Base-by-base conservation (phyloP, 64 coral and sea anemone genomes). In the Orbicella faveolata region DNA sequence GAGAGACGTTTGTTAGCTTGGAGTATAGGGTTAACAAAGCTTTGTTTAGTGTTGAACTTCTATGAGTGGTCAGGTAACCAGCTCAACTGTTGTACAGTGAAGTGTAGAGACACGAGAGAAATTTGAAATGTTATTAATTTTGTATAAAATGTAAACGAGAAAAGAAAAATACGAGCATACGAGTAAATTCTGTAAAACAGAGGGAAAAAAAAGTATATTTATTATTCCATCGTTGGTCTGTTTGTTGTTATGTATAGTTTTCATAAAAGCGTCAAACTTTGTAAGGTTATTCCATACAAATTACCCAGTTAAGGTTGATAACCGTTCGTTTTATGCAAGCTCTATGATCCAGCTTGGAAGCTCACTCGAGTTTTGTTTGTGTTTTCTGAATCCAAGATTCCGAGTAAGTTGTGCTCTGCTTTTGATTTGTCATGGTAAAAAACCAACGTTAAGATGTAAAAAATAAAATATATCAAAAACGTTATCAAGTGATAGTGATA, bases 151-250 rank as follows among this genome's bases (percentile, higher is more conserved):
- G 67, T 85, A 53, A 73, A 26, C 37, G 63, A 85, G 82, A 85
- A 85, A 52, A 53, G 82, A 83, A 85, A 83, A 85, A 48, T 48
- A 82, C 37, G 61, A 48, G 21, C 65, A 85, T 85, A 68, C 61
- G 23, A 73, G 63, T 85, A 85, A 85, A 70, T 85, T 85, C 82
- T 85, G 82, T 85, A 85, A 85, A 85, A 53, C 82, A 85, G 82
- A 85, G 82, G 44, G 30, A 30, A 85, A 68, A 25, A 67, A 70
- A 70, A 85, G 82, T 85, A 85, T 85, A 85, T 85, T 85, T 85
- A 85, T 85, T 85, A 85, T 85, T 73, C 21, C 82, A 65, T 70
- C 21, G 64, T n/a, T 73, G 82, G 82, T 73, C 44, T 85, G 18
- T 72, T 70, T 52, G 67, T 72, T 37, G 20, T 85, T 70, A 25